These are phyloP conservation scores for Cathartes aura DNA, from an alignment of 2,113 vertebrate genomes.

Conservation along the genomic window DNA sequence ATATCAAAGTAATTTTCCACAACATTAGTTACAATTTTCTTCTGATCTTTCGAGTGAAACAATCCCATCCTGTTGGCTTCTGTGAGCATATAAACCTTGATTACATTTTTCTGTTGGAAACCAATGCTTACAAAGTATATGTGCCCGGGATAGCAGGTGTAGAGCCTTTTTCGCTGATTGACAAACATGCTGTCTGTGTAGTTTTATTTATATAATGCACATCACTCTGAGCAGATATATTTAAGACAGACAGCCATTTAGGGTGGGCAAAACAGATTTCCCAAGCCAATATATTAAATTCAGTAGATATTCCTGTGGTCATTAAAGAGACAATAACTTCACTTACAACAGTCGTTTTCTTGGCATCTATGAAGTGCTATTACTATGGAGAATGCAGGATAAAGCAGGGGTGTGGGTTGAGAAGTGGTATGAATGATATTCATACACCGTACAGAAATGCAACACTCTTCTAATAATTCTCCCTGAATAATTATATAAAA, in stretches of 20 bases:
- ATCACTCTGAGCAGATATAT: background rate
- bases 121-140: constrained; percentile 69
- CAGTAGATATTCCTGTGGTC: background rate
- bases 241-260: background rate
- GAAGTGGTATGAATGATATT: background rate
- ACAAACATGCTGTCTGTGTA: constrained; percentile 9
- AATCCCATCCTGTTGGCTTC: constrained; percentile 82
- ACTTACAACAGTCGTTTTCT: background rate
- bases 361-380: background rate
- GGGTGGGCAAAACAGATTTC: background rate
- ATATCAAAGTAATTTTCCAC: constrained; percentile 89
- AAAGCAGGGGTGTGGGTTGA: background rate
- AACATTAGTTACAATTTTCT: constrained; percentile 87
- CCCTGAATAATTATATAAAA: background rate
- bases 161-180: constrained; percentile 20
- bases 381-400: background rate
- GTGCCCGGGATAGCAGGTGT: constrained; percentile 5
- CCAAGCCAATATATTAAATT: background rate
- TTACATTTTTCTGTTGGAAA: constrained; percentile 83
- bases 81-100: constrained; percentile 82
- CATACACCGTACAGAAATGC: fast-evolving
- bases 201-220: constrained; percentile 3
- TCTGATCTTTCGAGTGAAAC: constrained; percentile 85
- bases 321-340: background rate
- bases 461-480: background rate